phyloP scores from a whole-genome alignment of 2,888 invertebrate genomes.

The Lochmaea crataegi region DNA sequence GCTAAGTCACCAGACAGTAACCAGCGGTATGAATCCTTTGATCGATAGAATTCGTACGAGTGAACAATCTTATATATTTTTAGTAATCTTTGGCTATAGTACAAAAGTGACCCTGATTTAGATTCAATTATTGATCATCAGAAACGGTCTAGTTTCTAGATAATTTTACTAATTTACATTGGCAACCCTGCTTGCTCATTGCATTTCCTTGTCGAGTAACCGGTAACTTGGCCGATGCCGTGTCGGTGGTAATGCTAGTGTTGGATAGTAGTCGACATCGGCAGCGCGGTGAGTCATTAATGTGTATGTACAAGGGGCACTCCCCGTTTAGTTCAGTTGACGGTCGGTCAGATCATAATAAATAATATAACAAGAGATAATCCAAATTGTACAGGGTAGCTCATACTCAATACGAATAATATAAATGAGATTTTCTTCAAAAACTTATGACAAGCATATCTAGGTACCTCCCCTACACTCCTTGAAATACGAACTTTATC shows the following conservation, averaged over 20 bases:
- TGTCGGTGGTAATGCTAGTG: slow-evolving; percentile 8
- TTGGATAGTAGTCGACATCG: slow-evolving; percentile 3
- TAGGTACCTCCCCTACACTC: too few species aligned
- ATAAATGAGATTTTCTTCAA: too few species aligned
- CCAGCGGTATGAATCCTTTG: too few species aligned
- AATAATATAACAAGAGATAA: neutral
- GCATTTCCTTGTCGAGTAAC: slow-evolving; percentile 10
- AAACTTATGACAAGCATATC: too few species aligned
- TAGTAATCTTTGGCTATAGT: too few species aligned
- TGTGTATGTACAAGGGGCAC: slow-evolving; percentile 12
- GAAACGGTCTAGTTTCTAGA: neutral
- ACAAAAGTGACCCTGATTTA: neutral
- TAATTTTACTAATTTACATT: slow-evolving; percentile 2
- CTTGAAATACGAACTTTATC: too few species aligned
- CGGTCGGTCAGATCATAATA: slow-evolving; percentile 10
- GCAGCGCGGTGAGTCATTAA: slow-evolving; percentile 27
- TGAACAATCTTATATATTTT: too few species aligned
- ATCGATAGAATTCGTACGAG: too few species aligned
- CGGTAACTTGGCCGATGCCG: slow-evolving; percentile 13
- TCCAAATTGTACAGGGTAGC: neutral
- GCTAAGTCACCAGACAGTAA: too few species aligned
- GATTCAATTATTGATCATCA: neutral
- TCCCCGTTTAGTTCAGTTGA: slow-evolving; percentile 17
- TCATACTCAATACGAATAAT: neutral
- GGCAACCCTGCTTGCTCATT: neutral